Evolutionary conservation across 2,888 invertebrate genomes (phyloP), one percentile per base, ranked within the genome.

Genomic region (Prenolepis imparis): DNA sequence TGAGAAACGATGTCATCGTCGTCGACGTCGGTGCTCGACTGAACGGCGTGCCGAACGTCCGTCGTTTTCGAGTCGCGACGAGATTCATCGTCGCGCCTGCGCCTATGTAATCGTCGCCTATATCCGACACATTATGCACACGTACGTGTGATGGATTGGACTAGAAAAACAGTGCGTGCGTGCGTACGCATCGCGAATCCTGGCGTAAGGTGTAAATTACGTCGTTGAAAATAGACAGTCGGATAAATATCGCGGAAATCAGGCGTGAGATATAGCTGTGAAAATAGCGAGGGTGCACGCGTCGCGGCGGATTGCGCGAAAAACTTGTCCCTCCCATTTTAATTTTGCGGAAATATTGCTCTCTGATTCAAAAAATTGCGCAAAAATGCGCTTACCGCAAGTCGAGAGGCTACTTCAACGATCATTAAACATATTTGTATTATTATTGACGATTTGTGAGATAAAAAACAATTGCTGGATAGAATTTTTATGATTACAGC

Each of bases 81-180:
- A 28, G 66, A 59, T 52, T 48, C 68, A 36, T 4, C 39, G 55
- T 68, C 72, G 91, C 90, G 90, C 89, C 52, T 86, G 90, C 91
- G 89, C 89, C 48, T 63, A n/a, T 21, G 84, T 83, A 72, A 52
- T 77, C 88, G 89, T 90, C 88, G 88, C 86, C 88, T 88, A 90
- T 90, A 88, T 87, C 88, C 90, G 92, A 89, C 84, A 61, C 70
- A 75, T 83, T 75, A 83, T 84, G 89, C 87, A 86, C 84, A 86
- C 84, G 87, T 88, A 88, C 89, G 90, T 88, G 89, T 92, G 91
- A 89, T 91, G 91, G 92, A 93, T 93, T 92, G 92, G n/a, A 52
- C 88, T 91, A 91, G 91, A 92, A 92, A 90, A 85, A 86, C 67
- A 39, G 61, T 64, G 90, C 86, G 88, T 87, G 89, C 89, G 89